Evolutionary conservation across 2,797 vertebrate genomes (phyloP).

Genomic region (Zenarchopterus dispar): DNA sequence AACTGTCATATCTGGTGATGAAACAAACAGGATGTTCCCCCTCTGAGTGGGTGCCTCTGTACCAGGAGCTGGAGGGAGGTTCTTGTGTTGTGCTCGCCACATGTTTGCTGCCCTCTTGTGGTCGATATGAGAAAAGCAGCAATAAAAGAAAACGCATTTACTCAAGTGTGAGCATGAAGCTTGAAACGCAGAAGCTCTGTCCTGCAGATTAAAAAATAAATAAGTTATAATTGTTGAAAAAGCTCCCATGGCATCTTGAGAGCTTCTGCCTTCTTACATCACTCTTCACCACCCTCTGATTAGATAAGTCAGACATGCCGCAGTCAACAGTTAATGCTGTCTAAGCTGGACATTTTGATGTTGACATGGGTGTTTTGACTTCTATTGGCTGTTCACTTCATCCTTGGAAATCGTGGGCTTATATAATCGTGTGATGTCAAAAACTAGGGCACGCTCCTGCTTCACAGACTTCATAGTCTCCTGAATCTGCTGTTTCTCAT

Average conservation of each 20-base stretch:
- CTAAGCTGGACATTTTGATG: slow-evolving; percentile 42
- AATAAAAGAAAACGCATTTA: background rate
- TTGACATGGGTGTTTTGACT: slow-evolving; percentile 32
- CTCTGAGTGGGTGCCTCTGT: slow-evolving; percentile 26
- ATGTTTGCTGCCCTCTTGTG: slow-evolving; percentile 77
- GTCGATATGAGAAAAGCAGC: slow-evolving; percentile 19
- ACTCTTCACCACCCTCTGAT: slow-evolving; percentile 9
- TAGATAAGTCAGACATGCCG: slow-evolving; percentile 25
- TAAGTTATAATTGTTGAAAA: slow-evolving; percentile 9
- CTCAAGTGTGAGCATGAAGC: background rate
- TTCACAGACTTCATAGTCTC: slow-evolving; percentile 19
- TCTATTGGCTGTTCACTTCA: slow-evolving; percentile 31
- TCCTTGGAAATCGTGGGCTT: slow-evolving; percentile 50
- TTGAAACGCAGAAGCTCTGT: too few relatives aligned
- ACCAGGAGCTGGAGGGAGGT: slow-evolving; percentile 24
- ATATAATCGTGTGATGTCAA: slow-evolving; percentile 58
- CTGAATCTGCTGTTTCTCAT: slow-evolving; percentile 17
- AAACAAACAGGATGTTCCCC: slow-evolving; percentile 19
- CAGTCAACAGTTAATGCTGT: slow-evolving; percentile 38
- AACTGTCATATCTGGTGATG: background rate
- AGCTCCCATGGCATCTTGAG: slow-evolving; percentile 18
- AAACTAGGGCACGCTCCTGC: slow-evolving; percentile 54
- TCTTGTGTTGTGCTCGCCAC: slow-evolving; percentile 17
- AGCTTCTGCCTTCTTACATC: slow-evolving; percentile 28
- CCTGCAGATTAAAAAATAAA: background rate